A percentile compares a stretch with the other conserved stretches of the same genome.
These are phyloP conservation scores for Cordilura impudica DNA, from an alignment of 2,888 invertebrate species.

Conservation along the genomic window DNA sequence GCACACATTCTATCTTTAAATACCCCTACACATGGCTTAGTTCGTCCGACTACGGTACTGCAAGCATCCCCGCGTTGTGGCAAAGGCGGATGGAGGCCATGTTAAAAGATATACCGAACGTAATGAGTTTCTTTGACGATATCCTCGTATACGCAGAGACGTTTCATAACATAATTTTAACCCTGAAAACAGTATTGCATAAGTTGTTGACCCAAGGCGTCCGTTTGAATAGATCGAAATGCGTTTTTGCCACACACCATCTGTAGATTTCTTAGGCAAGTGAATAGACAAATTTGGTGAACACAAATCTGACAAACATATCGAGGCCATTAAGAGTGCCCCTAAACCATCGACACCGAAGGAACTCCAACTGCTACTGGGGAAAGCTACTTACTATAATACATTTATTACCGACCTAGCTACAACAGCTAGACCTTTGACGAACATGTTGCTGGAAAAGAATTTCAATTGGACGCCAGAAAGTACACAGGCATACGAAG, in stretches of 20 bases:
- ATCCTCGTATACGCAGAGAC: conserved; percentile 14
- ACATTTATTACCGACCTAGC: too few species aligned
- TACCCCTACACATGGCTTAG: conserved; percentile 36
- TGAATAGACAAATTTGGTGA: conserved; percentile 5
- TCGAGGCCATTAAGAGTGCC: too few species aligned
- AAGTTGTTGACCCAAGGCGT: neutral
- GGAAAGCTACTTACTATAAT: too few species aligned
- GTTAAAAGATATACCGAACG: conserved; percentile 6
- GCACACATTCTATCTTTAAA: conserved; percentile 28
- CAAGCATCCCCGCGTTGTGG: conserved; percentile 41
- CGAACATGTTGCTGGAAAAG: too few species aligned
- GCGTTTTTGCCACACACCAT: conserved; percentile 9
- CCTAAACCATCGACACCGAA: too few species aligned
- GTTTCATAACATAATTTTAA: too few species aligned
- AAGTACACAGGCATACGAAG: too few species aligned
- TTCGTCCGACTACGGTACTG: conserved; percentile 48
- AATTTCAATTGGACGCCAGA: too few species aligned
- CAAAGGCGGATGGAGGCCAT: conserved; percentile 27
- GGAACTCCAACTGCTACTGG: too few species aligned
- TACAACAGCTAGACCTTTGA: too few species aligned
- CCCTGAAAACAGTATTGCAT: too few species aligned
- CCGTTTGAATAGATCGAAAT: conserved; percentile 3
- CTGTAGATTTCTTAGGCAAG: conserved; percentile 8
- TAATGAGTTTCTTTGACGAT: conserved; percentile 29
- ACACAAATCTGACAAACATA: conserved; percentile 10